phyloP scores from a whole-genome alignment of 1,140 invertebrate genomes.

The Ephestia elutella region DNA sequence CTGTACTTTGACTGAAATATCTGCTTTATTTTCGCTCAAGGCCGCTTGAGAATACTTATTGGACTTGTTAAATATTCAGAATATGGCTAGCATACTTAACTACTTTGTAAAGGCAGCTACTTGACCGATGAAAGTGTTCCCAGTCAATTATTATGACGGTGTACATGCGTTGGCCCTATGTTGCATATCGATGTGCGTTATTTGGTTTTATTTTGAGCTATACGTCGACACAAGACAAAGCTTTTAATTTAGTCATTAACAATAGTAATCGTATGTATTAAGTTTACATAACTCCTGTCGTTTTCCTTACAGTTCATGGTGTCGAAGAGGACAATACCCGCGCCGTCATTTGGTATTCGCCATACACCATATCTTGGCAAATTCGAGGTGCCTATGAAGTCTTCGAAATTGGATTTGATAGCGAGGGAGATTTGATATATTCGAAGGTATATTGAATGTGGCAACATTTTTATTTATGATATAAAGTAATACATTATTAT shows the following conservation, averaged over 20 bases:
- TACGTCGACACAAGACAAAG: too few relatives aligned
- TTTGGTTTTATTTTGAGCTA: too few relatives aligned
- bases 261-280: too few relatives aligned
- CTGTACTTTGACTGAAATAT: slow-evolving; percentile 4
- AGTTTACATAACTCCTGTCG: background rate
- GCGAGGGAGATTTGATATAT: background rate
- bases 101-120: background rate
- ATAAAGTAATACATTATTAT: background rate
- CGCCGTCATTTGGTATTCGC: slow-evolving; percentile 83
- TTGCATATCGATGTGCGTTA: too few relatives aligned
- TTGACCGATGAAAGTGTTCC: too few relatives aligned
- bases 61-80: background rate
- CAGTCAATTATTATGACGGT: too few relatives aligned
- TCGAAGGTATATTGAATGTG: slow-evolving; percentile 15
- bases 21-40: background rate
- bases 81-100: background rate
- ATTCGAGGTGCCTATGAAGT: slow-evolving; percentile 34
- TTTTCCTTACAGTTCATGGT: slow-evolving; percentile 45
- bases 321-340: slow-evolving; percentile 62
- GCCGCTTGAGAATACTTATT: background rate
- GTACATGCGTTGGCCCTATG: too few relatives aligned
- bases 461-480: slow-evolving; percentile 13
- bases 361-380: slow-evolving; percentile 79
- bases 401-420: slow-evolving; percentile 29
- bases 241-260: too few relatives aligned